Percentiles rank a stretch among this genome's conserved stretches.
These are phyloP conservation scores for Scyliorhinus canicula DNA, from an alignment of 2,797 vertebrate species.

Conservation along the genomic window DNA sequence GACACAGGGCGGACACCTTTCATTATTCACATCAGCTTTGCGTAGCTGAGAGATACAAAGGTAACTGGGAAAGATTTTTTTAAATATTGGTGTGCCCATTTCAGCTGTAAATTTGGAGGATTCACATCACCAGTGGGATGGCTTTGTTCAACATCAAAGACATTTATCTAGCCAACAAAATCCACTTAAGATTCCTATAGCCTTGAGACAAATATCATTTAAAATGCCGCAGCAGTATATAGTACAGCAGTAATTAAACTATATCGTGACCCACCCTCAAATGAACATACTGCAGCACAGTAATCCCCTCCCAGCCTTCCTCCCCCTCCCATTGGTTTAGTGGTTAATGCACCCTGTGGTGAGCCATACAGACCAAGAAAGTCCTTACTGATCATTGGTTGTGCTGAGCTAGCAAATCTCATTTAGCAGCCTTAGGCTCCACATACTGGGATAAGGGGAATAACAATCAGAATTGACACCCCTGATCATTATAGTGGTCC, in stretches of 20 bases:
- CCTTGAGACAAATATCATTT: neutral
- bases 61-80: neutral
- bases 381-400: neutral
- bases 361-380: neutral
- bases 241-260: neutral
- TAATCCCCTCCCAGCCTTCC: neutral
- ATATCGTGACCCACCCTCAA: neutral
- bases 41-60: neutral
- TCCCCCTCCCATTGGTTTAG: neutral
- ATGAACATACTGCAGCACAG: neutral
- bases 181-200: neutral
- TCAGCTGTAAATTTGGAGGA: neutral
- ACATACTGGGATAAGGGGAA: neutral
- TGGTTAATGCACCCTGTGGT: neutral
- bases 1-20: neutral
- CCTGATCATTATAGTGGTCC: neutral
- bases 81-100: neutral
- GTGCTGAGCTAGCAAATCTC: neutral
- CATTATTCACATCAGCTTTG: neutral
- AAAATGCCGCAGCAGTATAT: neutral
- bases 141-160: neutral
- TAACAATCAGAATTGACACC: neutral
- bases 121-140: neutral
- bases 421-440: neutral
- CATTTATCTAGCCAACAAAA: neutral